A percentile compares a stretch with the other conserved stretches of the same genome.
Conservation (phyloP, 2,797 vertebrate genomes). For the Mormyrops attenuatus region DNA sequence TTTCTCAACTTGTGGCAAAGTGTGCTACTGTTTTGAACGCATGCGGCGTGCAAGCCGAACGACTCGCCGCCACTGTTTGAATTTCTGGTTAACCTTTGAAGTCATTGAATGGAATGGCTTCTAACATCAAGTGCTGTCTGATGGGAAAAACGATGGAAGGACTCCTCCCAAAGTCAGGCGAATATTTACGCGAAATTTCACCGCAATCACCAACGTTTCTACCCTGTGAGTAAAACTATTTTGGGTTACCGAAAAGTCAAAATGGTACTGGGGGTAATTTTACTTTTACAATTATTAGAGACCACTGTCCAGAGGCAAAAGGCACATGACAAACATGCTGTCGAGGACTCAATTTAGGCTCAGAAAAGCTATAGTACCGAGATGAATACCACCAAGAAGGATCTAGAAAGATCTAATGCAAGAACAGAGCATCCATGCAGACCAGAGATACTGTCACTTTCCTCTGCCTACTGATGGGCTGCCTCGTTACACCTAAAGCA, state of each 20-base stretch:
- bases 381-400: background rate
- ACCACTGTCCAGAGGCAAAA: background rate
- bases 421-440: background rate
- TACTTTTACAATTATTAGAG: background rate
- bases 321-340: background rate
- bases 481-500: constrained; percentile 21
- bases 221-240: background rate
- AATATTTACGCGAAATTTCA: background rate
- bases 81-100: background rate
- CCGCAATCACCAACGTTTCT: background rate
- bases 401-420: background rate
- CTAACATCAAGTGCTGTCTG: constrained; percentile 6
- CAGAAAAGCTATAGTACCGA: background rate
- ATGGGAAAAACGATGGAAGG: constrained; percentile 17
- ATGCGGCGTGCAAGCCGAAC: background rate
- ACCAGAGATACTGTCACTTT: constrained; percentile 14
- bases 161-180: background rate
- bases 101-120: background rate
- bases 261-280: background rate
- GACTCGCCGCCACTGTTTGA: background rate
- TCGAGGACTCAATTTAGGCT: background rate
- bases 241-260: background rate
- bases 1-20: constrained; percentile 40
- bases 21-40: background rate
- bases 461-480: background rate